Evolutionary conservation across 2,113 vertebrate species (phyloP).

Genomic region (Menura novaehollandiae): DNA sequence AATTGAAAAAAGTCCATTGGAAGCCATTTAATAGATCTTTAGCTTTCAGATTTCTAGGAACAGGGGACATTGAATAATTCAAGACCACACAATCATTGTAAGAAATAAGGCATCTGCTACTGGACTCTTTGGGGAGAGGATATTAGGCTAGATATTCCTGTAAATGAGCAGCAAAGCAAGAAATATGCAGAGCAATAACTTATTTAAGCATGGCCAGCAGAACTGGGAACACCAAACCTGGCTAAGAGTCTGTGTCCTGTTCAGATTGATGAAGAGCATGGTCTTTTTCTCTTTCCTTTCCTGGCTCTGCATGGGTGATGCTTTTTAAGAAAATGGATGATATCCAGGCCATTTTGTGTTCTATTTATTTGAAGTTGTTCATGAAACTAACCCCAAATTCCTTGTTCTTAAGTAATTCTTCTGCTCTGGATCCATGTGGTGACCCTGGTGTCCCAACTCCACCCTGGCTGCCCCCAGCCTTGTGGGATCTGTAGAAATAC

Average conservation of each 20-base stretch:
- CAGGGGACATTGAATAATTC: not conserved
- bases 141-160: not conserved
- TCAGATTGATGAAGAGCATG: rapidly evolving
- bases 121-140: not conserved
- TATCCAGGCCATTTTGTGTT: not conserved
- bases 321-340: not conserved
- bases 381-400: not conserved
- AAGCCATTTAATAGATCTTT: not conserved
- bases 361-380: not conserved
- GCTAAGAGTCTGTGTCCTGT: not conserved
- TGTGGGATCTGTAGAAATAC: not conserved
- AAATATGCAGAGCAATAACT: not conserved
- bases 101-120: not conserved
- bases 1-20: not conserved
- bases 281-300: not conserved
- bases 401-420: not conserved
- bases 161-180: not conserved
- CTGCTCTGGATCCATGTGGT: not conserved
- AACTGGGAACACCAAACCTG: not conserved
- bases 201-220: not conserved
- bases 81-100: not conserved
- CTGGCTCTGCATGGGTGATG: not conserved
- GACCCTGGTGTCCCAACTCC: not conserved
- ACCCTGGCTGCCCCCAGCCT: not conserved
- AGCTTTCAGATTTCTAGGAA: not conserved